Evolutionary conservation across 1,140 invertebrate genomes (phyloP), one percentile per base, ranked within the genome.

Genomic region (Diuraphis noxia): DNA sequence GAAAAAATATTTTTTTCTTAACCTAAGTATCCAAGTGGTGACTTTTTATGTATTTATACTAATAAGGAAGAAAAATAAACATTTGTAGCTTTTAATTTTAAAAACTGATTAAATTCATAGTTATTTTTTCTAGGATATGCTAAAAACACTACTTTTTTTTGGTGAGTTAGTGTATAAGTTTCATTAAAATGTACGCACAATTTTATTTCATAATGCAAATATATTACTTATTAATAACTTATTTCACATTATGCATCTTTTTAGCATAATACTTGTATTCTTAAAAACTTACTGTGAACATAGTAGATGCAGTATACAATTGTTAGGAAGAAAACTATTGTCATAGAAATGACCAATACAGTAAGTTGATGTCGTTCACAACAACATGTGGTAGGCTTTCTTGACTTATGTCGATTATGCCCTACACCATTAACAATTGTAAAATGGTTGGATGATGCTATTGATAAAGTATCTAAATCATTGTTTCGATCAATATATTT

Each of bases 361-460:
- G 96, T 97, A 88, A 97, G 95, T 93, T 97, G 96, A 93, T 97
- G 96, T 86, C 92, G 92, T 72, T 92, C 93, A 90, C 95, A 95
- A 93, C 96, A 96, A 92, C 96, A 96, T 92, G 92, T 94, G 93
- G 82, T 92, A 92, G 86, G 92, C 92, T 91, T 94, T 93, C 91
- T 93, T 40, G 88, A 84, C 30, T 86, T 92, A 41, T 88, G 52
- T 41, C 72, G 38, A 93, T 88, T 94, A 93, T 81, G 95, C 94
- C 96, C 95, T 63, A 97, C 96, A 30, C 96, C 96, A 93, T 97
- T 97, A 82, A 97, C 95, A 77, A 97, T 96, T 10, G 97, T 97
- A 93, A 97, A 97, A 94, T 97, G 96, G 91, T 96, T 97, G 92
- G 96, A 97, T 93, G 96, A 97, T 46, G 96, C 96, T 92, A 97